phyloP scores from a whole-genome alignment of 92 coral and sea anemone genomes.

The Porites divaricata region DNA sequence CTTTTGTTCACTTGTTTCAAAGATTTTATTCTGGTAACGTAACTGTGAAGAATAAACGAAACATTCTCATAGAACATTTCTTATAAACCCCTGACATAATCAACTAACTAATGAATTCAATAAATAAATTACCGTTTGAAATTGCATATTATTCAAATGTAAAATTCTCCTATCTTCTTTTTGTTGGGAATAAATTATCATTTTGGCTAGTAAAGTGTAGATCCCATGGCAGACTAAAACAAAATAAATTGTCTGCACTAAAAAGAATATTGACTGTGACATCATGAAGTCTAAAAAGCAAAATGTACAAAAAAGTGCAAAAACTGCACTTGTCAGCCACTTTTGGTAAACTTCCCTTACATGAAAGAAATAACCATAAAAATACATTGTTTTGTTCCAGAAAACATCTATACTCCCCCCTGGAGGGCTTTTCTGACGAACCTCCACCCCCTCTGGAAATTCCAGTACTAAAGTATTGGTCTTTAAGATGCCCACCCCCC shows the following conservation, averaged over 20 bases:
- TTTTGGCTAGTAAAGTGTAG: not conserved
- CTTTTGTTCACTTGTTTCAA: not conserved
- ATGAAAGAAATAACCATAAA: too few species aligned
- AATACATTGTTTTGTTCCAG: not conserved
- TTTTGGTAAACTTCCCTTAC: too few species aligned
- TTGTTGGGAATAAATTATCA: slow-evolving; percentile 5
- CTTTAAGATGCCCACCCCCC: too few species aligned
- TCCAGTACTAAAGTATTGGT: too few species aligned
- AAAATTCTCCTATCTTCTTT: not conserved
- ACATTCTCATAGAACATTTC: slow-evolving; percentile 24
- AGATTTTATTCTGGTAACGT: not conserved
- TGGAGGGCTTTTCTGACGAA: too few species aligned
- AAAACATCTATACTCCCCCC: too few species aligned
- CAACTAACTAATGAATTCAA: not conserved
- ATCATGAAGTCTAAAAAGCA: not conserved
- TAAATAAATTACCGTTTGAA: slow-evolving; percentile 20
- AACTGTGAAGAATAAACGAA: slow-evolving; percentile 18
- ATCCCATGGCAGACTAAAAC: not conserved
- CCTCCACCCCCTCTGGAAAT: too few species aligned
- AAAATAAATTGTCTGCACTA: not conserved
- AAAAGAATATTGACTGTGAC: not conserved
- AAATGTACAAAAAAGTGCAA: not conserved
- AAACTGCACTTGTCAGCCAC: too few species aligned
- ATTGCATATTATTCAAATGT: slow-evolving; percentile 4
- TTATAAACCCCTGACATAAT: slow-evolving; percentile 34